A percentile compares a stretch with the other conserved stretches of the same genome.
phyloP scores from a whole-genome alignment of 2,113 vertebrate species.

The Nesoenas mayeri region DNA sequence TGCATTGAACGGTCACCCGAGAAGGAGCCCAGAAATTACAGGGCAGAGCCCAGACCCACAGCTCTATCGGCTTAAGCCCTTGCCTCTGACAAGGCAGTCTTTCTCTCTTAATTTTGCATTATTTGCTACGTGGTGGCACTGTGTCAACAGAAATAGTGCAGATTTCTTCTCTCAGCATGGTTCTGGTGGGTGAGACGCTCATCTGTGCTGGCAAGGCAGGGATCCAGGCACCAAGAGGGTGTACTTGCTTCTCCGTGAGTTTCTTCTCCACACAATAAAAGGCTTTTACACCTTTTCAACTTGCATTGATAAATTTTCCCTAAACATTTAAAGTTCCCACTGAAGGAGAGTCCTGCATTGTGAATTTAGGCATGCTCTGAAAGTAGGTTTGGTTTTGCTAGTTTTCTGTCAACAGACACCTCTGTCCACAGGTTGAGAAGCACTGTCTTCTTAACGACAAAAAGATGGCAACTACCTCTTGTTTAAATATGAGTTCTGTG shows the following conservation, averaged over 20 bases:
- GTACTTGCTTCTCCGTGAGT: neutral
- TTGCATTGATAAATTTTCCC: neutral
- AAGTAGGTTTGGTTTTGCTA: neutral
- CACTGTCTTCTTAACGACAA: neutral
- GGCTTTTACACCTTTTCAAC: neutral
- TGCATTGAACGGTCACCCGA: neutral
- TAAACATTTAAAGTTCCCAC: neutral
- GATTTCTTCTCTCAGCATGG: neutral
- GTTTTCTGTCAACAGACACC: neutral
- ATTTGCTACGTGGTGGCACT: neutral
- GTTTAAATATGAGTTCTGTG: neutral
- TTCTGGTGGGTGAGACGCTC: rapidly evolving
- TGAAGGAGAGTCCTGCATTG: rapidly evolving
- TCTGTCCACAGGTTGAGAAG: neutral
- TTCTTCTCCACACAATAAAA: rapidly evolving
- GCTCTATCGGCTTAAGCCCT: neutral
- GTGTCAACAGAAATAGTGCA: neutral
- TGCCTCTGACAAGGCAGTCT: neutral
- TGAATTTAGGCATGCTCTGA: neutral
- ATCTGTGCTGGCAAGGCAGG: rapidly evolving
- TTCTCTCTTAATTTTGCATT: neutral
- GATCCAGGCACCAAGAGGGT: neutral
- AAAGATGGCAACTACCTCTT: neutral
- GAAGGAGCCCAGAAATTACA: neutral
- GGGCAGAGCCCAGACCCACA: neutral